A percentile compares a stretch with the other conserved stretches of the same genome.
These are phyloP conservation scores for Craterocephalus amniculus DNA, from an alignment of 2,797 vertebrate species.

Conservation along the genomic window DNA sequence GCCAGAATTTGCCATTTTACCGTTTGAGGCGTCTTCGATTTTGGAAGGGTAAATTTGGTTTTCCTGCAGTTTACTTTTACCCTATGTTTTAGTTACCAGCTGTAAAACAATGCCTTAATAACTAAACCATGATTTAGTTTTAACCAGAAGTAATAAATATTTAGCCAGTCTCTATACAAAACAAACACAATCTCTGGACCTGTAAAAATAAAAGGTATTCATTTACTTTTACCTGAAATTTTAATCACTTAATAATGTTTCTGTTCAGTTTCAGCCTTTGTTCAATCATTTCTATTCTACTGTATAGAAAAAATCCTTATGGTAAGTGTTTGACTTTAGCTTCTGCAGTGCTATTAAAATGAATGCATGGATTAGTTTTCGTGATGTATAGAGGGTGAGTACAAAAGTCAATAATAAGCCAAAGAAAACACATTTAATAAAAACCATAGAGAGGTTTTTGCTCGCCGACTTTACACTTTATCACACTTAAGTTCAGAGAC, in stretches of 20 bases:
- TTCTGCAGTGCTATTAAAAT: not conserved
- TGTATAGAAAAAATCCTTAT: too few species aligned
- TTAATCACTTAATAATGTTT: not conserved
- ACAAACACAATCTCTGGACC: not conserved
- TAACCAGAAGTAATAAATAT: not conserved
- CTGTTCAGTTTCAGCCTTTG: too few species aligned
- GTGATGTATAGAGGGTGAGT: not conserved
- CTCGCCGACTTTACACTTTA: conserved; percentile 8
- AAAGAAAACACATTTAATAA: not conserved
- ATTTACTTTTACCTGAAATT: not conserved
- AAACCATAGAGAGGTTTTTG: not conserved
- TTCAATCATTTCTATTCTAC: too few species aligned
- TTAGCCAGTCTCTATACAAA: not conserved
- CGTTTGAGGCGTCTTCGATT: not conserved
- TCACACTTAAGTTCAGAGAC: not conserved
- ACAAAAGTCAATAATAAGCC: not conserved
- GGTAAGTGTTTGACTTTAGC: too few species aligned
- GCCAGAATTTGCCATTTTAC: not conserved
- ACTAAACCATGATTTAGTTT: not conserved
- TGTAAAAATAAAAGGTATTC: not conserved
- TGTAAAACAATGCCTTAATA: not conserved
- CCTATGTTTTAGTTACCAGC: not conserved
- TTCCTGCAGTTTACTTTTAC: not conserved
- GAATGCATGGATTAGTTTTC: not conserved
- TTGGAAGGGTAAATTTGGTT: not conserved